Percentiles rank a stretch among this genome's conserved stretches.
These are phyloP conservation scores for Dasyprocta punctata DNA, from an alignment of 2,113 vertebrate genomes.

Conservation along the genomic window DNA sequence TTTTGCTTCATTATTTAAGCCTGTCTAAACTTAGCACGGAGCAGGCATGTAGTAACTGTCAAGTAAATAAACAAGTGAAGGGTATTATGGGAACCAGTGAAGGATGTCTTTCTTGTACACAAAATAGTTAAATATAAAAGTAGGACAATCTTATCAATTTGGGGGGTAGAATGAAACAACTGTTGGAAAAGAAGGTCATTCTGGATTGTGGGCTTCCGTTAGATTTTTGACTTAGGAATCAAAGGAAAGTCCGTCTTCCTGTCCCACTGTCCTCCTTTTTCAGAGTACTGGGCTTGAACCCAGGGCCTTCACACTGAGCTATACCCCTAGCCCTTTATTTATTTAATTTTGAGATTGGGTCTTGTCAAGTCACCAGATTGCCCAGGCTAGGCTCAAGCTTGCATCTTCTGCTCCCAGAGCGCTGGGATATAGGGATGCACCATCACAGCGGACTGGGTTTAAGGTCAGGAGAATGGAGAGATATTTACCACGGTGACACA, in stretches of 20 bases:
- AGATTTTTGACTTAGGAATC: neutral
- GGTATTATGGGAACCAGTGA: neutral
- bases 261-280: too few relatives aligned
- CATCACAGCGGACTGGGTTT: neutral
- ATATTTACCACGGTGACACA: neutral
- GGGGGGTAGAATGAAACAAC: constrained; percentile 1
- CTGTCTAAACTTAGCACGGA: constrained; percentile 35
- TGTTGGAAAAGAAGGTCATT: constrained; percentile 24
- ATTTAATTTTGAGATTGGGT: neutral
- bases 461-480: constrained; percentile 4
- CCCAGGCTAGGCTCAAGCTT: neutral
- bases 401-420: neutral
- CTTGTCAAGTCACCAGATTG: neutral
- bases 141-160: neutral
- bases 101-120: neutral
- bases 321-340: neutral
- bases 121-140: constrained; percentile 39
- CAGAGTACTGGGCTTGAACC: neutral
- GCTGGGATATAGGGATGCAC: neutral
- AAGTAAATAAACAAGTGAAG: neutral
- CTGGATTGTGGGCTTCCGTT: neutral
- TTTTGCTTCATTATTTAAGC: constrained; percentile 39
- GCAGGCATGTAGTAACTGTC: neutral
- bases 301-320: neutral
- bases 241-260: neutral